Conservation (phyloP, 2,888 invertebrate species). For the Carabus problematicus region DNA sequence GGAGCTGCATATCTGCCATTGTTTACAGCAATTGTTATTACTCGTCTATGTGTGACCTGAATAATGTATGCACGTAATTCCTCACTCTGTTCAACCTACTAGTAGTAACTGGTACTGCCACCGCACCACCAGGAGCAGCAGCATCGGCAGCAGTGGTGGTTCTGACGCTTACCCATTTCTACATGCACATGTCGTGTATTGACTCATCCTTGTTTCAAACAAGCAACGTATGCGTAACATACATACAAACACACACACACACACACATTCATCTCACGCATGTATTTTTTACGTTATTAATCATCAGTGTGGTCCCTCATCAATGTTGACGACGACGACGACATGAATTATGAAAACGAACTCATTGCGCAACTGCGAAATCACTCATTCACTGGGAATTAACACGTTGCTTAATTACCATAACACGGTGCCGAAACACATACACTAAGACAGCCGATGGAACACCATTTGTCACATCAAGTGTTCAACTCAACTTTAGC, state of each 20-base stretch:
- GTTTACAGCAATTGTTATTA: constrained; percentile 41
- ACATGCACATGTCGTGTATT: constrained; percentile 6
- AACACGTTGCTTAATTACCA: constrained; percentile 3
- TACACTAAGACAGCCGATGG: no score
- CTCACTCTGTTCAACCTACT: not conserved
- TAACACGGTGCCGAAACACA: no score
- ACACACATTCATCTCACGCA: not conserved
- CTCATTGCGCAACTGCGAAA: not conserved
- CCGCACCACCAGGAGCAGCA: not conserved
- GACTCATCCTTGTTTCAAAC: not conserved
- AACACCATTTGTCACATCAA: no score
- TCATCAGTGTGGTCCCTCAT: not conserved
- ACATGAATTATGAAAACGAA: constrained; percentile 1
- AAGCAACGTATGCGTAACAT: no score
- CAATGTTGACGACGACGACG: not conserved
- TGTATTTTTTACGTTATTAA: not conserved
- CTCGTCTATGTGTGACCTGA: constrained; percentile 40
- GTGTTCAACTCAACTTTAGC: not conserved
- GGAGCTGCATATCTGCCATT: constrained; percentile 33
- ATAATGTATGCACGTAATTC: constrained; percentile 22
- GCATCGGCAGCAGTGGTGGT: not conserved
- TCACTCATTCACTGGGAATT: constrained; percentile 10
- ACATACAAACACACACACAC: not conserved
- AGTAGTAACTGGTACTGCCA: not conserved
- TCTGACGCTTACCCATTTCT: constrained; percentile 17